Percentiles rank a stretch among this genome's conserved stretches.
phyloP scores from a whole-genome alignment of 64 coral and sea anemone genomes.

The Dendronephthya gigantea region DNA sequence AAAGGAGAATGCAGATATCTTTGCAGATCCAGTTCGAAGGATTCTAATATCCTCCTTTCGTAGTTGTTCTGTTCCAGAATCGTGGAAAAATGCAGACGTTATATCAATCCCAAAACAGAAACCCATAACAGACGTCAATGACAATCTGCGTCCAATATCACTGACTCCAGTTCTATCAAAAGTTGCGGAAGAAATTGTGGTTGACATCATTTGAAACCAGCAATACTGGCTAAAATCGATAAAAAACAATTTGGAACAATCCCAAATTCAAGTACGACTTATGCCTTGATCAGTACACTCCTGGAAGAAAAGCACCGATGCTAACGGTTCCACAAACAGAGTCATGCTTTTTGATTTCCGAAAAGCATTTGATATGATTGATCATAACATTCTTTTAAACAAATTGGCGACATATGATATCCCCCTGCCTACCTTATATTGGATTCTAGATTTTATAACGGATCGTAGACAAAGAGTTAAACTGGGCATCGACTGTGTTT shows the following conservation, averaged over 20 bases:
- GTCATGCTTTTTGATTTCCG: too few species aligned
- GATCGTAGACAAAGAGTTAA: too few species aligned
- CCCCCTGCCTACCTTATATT: too few species aligned
- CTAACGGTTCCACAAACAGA: too few species aligned
- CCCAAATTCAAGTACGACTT: too few species aligned
- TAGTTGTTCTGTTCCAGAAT: constrained; percentile 11
- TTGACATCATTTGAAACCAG: neutral
- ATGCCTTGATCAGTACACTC: too few species aligned
- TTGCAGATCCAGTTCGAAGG: neutral
- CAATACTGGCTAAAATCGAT: neutral
- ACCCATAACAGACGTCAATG: constrained; percentile 26
- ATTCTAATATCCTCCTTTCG: constrained; percentile 11
- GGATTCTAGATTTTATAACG: too few species aligned
- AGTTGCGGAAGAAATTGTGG: constrained; percentile 30
- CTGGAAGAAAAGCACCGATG: too few species aligned
- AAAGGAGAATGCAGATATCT: constrained; percentile 29
- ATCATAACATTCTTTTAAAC: too few species aligned
- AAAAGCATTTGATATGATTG: too few species aligned
- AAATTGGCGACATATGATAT: too few species aligned
- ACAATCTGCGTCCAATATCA: constrained; percentile 32
- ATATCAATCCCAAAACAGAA: constrained; percentile 10
- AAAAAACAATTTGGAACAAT: neutral
- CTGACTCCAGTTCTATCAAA: neutral
- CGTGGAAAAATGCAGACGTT: constrained; percentile 7
- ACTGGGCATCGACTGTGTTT: too few species aligned